A percentile compares a stretch with the other conserved stretches of the same genome.
Evolutionary conservation across 2,888 invertebrate genomes (phyloP).

Genomic region (Pheosia gnoma): DNA sequence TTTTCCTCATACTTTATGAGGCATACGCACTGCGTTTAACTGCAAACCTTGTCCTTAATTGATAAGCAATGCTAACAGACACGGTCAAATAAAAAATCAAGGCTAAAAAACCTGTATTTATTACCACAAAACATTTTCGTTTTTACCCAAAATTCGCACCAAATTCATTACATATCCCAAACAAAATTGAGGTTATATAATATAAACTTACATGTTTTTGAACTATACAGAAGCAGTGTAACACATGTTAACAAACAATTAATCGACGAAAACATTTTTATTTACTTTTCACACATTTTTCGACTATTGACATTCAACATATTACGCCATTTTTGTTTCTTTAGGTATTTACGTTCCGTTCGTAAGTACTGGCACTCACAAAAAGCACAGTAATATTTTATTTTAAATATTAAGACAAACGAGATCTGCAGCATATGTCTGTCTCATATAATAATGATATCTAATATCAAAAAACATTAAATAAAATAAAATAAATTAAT

Average conservation of each 20-base stretch:
- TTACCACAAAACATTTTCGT: constrained; percentile 31
- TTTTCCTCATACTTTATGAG: constrained; percentile 25
- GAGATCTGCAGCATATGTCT: no score
- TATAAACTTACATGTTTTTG: constrained; percentile 67
- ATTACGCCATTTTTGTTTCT: constrained; percentile 74
- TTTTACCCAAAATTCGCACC: constrained; percentile 4
- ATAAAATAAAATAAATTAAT: no score
- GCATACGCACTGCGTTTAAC: constrained; percentile 24
- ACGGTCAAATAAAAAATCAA: constrained; percentile 41
- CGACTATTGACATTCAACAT: constrained; percentile 42
- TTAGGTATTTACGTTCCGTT: constrained; percentile 27
- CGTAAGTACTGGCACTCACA: background rate
- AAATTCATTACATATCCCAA: background rate
- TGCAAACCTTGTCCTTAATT: constrained; percentile 45
- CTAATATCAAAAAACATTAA: no score
- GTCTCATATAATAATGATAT: no score
- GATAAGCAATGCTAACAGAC: constrained; percentile 38
- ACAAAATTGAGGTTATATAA: background rate
- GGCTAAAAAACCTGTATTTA: constrained; percentile 43
- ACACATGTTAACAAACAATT: constrained; percentile 60
- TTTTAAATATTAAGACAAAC: no score
- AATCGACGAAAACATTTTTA: constrained; percentile 70
- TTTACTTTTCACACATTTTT: constrained; percentile 72
- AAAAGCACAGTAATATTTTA: background rate
- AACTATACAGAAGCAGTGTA: constrained; percentile 50